Evolutionary conservation across 2,797 vertebrate genomes (phyloP).

Genomic region (Sebastes steindachneri): DNA sequence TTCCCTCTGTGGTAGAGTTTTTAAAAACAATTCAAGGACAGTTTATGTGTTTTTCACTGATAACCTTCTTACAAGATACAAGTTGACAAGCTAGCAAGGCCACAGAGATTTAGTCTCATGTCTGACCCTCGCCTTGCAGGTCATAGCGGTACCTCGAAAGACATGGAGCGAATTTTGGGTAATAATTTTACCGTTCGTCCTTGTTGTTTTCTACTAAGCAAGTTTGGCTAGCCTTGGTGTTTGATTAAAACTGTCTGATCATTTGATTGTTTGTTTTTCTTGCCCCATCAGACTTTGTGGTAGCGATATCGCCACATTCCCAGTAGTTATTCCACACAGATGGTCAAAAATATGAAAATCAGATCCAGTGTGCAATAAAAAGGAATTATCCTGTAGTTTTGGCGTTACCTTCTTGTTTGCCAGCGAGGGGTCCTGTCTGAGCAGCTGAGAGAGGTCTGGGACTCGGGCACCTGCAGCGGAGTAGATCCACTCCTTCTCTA

Average conservation of each 20-base stretch:
- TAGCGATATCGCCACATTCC: neutral
- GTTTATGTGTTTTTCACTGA: neutral
- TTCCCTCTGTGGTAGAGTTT: neutral
- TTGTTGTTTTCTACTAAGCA: neutral
- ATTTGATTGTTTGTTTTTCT: neutral
- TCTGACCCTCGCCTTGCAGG: neutral
- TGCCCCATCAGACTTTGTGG: neutral
- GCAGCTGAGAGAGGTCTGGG: slow-evolving; percentile 81
- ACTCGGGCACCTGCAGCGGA: slow-evolving; percentile 83
- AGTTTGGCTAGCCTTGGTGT: neutral
- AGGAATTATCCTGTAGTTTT: neutral
- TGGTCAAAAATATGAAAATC: neutral
- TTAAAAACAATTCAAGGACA: neutral
- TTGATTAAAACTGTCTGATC: neutral
- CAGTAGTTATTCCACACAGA: neutral
- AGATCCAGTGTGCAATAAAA: neutral
- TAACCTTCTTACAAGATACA: neutral
- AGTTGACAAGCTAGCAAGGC: neutral
- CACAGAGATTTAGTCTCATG: neutral
- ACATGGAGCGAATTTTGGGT: fast-evolving
- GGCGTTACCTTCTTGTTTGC: slow-evolving; percentile 85
- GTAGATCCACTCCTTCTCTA: slow-evolving; percentile 88
- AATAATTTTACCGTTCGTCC: neutral
- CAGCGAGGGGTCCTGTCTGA: slow-evolving; percentile 82
- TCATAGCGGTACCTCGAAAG: neutral